Conservation (phyloP, 2,113 vertebrate genomes). For the Ivindomyrus marchei region DNA sequence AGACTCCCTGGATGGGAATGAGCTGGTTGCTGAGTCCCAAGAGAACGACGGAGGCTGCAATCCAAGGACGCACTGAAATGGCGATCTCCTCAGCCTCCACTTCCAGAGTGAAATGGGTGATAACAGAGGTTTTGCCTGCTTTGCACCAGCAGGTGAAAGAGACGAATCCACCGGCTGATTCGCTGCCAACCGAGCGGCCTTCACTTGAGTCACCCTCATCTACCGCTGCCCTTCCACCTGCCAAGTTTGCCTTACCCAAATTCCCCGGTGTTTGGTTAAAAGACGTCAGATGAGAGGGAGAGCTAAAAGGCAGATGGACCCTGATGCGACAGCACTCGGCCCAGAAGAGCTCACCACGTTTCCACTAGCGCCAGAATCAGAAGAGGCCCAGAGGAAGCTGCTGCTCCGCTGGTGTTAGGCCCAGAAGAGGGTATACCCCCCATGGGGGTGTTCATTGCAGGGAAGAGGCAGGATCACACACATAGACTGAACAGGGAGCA, state of each 20-base stretch:
- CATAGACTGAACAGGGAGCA: no score
- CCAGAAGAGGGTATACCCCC: no score
- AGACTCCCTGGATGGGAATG: background rate
- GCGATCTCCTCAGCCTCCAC: background rate
- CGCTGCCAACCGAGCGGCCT: background rate
- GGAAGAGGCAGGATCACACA: no score
- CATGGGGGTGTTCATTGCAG: no score
- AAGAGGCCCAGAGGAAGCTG: no score
- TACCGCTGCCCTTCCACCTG: no score
- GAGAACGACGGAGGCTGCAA: background rate
- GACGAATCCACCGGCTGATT: background rate
- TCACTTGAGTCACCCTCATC: background rate
- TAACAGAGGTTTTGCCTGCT: background rate
- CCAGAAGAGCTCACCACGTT: no score
- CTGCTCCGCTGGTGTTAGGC: background rate
- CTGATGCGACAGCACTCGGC: no score
- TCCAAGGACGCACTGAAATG: background rate
- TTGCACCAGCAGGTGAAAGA: background rate
- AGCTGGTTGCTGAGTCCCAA: background rate
- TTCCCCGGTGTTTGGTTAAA: background rate
- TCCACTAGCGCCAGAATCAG: no score
- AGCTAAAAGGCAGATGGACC: background rate
- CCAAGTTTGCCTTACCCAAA: background rate
- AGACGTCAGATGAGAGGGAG: background rate
- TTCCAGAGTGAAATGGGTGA: background rate